phyloP scores from a whole-genome alignment of 2,797 vertebrate species.

The Discoglossus pictus region DNA sequence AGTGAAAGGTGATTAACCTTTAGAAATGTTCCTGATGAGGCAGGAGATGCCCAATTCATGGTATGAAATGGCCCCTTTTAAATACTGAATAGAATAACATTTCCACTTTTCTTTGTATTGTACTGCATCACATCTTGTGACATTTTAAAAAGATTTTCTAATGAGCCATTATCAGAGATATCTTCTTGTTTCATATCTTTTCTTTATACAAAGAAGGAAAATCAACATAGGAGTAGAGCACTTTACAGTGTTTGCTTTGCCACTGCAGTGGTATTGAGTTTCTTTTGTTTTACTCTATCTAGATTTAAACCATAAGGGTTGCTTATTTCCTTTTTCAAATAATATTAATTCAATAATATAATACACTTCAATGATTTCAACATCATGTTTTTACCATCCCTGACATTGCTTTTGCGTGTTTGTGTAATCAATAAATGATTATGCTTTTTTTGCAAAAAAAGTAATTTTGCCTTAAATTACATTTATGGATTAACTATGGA shows the following conservation, averaged over 20 bases:
- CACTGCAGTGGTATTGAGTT: not conserved
- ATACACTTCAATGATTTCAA: not conserved
- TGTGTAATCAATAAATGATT: slow-evolving; percentile 35
- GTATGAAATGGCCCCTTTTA: slow-evolving; percentile 42
- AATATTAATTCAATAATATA: not conserved
- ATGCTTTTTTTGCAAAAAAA: slow-evolving; percentile 9
- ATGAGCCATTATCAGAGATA: slow-evolving; percentile 38
- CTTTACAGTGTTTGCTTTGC: not conserved
- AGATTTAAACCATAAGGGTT: not conserved
- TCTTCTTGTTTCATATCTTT: slow-evolving; percentile 10
- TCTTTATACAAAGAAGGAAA: slow-evolving; percentile 5
- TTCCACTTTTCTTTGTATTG: slow-evolving; percentile 38
- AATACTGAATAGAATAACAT: slow-evolving; percentile 47
- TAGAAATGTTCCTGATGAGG: slow-evolving; percentile 47
- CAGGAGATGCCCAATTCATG: slow-evolving; percentile 37
- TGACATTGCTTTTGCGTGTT: slow-evolving; percentile 8
- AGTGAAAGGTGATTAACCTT: slow-evolving; percentile 52
- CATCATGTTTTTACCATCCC: not conserved
- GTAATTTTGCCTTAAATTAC: slow-evolving; percentile 20
- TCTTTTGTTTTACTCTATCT: not conserved
- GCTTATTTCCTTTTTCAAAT: not conserved
- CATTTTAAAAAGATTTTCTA: slow-evolving; percentile 42
- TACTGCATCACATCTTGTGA: slow-evolving; percentile 26
- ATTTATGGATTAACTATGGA: slow-evolving; percentile 37
- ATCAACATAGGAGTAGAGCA: slow-evolving; percentile 4